Percentiles rank a stretch among this genome's conserved stretches.
phyloP scores from a whole-genome alignment of 2,113 vertebrate genomes.

The Notarius lentiginosus region DNA sequence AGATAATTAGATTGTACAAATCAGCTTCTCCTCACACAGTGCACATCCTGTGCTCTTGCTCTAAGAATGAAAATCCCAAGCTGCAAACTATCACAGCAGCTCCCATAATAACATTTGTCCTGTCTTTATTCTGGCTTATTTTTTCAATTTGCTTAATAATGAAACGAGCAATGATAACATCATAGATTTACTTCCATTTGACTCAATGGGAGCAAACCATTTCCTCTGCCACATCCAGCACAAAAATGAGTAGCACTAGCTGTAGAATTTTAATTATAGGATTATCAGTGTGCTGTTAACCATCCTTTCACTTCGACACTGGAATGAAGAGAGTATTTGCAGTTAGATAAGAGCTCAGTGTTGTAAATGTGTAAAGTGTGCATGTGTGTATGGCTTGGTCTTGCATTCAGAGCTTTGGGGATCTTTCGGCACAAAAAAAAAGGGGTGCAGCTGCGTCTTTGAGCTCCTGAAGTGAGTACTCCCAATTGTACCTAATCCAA shows the following conservation, averaged over 20 bases:
- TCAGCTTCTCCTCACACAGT: background rate
- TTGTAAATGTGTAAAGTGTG: background rate
- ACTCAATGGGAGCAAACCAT: conserved; percentile 1
- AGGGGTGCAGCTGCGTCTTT: conserved; percentile 38
- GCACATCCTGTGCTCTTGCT: background rate
- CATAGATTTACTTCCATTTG: background rate
- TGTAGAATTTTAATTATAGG: conserved; percentile 7
- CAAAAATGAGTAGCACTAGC: background rate
- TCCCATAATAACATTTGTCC: background rate
- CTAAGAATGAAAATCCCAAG: conserved; percentile 2
- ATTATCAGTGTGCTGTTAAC: conserved; percentile 7
- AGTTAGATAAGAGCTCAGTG: conserved; percentile 22
- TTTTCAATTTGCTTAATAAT: conserved; percentile 2
- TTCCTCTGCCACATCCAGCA: conserved; percentile 9
- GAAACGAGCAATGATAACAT: background rate
- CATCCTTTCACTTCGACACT: background rate
- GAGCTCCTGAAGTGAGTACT: conserved; percentile 17
- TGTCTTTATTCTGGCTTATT: background rate
- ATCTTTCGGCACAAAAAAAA: conserved; percentile 14
- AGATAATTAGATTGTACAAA: conserved; percentile 10
- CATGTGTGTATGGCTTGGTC: conserved; percentile 2
- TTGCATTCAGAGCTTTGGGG: conserved; percentile 35
- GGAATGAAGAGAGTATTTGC: conserved; percentile 10
- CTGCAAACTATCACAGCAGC: background rate
- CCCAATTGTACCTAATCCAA: conserved; percentile 32